Evolutionary conservation across 92 coral and sea anemone genomes (phyloP), one percentile per base, ranked within the genome.

Genomic region (Porites divaricata): DNA sequence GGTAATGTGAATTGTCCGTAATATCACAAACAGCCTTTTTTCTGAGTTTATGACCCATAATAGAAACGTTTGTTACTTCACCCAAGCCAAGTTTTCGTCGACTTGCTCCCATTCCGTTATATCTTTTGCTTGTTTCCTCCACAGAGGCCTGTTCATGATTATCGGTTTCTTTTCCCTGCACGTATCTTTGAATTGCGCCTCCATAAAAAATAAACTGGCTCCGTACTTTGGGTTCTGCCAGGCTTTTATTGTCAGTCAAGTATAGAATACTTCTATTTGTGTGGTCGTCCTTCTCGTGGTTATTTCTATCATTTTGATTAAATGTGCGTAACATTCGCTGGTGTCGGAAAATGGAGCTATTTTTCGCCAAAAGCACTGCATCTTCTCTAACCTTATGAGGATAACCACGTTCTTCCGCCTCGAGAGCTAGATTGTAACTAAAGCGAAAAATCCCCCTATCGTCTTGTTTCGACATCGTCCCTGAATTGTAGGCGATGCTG

Each of bases 1-100:
- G 98, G 50, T 94, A 94, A 70, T 94, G 92, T 9, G 93, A 91
- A 3, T 90, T 93, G 73, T 94, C 98, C 0, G 95, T 89, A 4
- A 67, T 56, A 59, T 94, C 98, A 16, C 92, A 90, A 11, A 94
- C 98, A n/a, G 74, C 98, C 24, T 94, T 91, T 62, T 94, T 94
- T 8, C 98, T 79, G 41, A 90, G 79, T 58, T 81, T 91, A 2
- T 88, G 87, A 53, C 90, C 66, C 94, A 91, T 91, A 5, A 87
- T 61, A 23, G 78, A 74, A 50, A 21, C 71, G 53, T 59, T 65
- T 69, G 65, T 49, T 49, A 56, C 23, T 66, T 75, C 77, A 10
- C 63, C 84, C 25, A 89, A 76, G 51, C 89, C 87, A 20, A n/a
- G 24, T 52, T 82, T 82, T 11, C 86, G 79, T 17, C 65, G 58